Evolutionary conservation across 2,888 invertebrate genomes (phyloP), one percentile per base, ranked within the genome.

Genomic region (Limnephilus rhombicus): DNA sequence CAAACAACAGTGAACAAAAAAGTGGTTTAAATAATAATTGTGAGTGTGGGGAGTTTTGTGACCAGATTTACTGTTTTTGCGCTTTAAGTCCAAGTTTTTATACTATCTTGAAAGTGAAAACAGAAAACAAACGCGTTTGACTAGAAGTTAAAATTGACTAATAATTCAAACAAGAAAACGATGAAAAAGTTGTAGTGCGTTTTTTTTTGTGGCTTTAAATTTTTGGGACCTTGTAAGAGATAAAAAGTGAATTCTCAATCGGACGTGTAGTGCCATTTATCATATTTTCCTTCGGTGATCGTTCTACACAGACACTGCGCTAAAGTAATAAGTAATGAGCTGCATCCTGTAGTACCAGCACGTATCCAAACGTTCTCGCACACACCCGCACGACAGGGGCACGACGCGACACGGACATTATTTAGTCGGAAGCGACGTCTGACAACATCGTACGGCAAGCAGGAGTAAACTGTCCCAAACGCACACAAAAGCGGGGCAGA

Each of bases 261-360:
- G n/a, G 29, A 88, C 9, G n/a, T 34, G 68, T 31, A 31, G 88
- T 68, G 88, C 29, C 85, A n/a, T 68, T 68, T 68, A 68, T 68
- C 68, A 68, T 41, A 45, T 85, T 49, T 89, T 90, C 91, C 85
- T 89, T 81, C 24, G 11, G 80, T 31, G 80, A 15, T 53, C 86
- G 86, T 31, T 29, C 88, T 68, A 31, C 86, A 45, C 91, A 85
- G 81, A 92, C 91, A 68, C 81, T 90, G 90, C 87, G 80, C 68
- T 68, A 68, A 68, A 68, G 68, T 68, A 53, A 53, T 18, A 53
- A 86, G 91, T 93, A 93, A 93, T 83, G 92, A 93, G 90, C 91
- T 91, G 93, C 93, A 92, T 93, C 93, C 93, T 93, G 93, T 93
- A 80, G n/a, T 80, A 41, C 49, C 34, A 91, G 29, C 91, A 37